Percentiles rank a stretch among this genome's conserved stretches.
Conservation (phyloP, 2,888 invertebrate genomes). For the Phoenoteleia sp. region DNA sequence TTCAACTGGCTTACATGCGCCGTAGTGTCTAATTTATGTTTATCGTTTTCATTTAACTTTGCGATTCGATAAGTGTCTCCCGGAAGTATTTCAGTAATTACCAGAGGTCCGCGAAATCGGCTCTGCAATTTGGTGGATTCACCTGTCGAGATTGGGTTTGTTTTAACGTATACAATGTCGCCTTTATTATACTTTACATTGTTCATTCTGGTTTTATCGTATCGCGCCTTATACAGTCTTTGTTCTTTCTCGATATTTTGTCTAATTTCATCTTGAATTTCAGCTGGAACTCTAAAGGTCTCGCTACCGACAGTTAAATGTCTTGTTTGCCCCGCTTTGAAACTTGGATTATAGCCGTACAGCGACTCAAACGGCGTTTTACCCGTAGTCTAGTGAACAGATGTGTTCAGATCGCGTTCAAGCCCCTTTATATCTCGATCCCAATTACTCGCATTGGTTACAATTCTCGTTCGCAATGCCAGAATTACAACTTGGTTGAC, state of each 20-base stretch:
- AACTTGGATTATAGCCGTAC: conserved; percentile 54
- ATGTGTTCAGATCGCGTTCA: conserved; percentile 2
- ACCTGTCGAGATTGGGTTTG: neutral
- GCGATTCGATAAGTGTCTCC: conserved; percentile 4
- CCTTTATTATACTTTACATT: conserved; percentile 33
- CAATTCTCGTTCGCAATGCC: no score
- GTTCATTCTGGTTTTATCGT: conserved; percentile 29
- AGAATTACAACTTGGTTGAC: neutral
- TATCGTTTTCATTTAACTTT: neutral
- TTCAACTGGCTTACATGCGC: neutral
- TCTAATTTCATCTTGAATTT: neutral
- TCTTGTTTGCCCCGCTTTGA: neutral
- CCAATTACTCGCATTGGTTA: no score
- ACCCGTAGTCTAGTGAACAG: conserved; percentile 51
- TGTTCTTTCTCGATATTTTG: conserved; percentile 43
- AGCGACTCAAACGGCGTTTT: conserved; percentile 54
- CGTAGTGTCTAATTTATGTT: neutral
- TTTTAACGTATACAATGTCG: conserved; percentile 35
- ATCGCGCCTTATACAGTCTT: conserved; percentile 9
- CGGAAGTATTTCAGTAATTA: neutral
- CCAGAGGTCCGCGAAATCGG: neutral
- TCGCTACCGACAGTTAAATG: neutral
- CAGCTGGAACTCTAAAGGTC: neutral
- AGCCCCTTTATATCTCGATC: neutral
- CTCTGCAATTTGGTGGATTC: neutral